Conservation (phyloP, 2,797 vertebrate species). For the Propithecus deckenii region DNA sequence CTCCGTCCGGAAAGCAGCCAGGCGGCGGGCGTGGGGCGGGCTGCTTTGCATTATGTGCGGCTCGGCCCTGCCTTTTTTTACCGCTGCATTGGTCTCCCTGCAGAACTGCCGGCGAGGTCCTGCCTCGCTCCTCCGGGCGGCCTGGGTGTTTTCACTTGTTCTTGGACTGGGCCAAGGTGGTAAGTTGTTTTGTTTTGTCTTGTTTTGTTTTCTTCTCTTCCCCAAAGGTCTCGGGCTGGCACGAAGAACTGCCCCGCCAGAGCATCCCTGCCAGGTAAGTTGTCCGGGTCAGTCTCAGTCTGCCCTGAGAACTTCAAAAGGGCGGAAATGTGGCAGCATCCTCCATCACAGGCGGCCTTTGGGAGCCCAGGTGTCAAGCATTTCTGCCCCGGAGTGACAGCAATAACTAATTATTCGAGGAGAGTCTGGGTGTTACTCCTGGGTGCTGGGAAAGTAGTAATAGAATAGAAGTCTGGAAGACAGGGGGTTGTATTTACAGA, state of each 20-base stretch:
- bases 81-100: slow-evolving; percentile 79
- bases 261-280: slow-evolving; percentile 49
- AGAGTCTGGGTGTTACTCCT: background rate
- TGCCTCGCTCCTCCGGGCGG: slow-evolving; percentile 78
- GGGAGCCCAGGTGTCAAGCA: slow-evolving; percentile 50
- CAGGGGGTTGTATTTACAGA: background rate
- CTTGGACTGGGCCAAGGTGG: slow-evolving; percentile 85
- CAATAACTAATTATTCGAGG: background rate
- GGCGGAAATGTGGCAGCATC: background rate
- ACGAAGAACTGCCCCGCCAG: background rate
- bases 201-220: slow-evolving; percentile 24
- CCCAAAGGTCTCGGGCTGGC: slow-evolving; percentile 16
- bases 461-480: background rate
- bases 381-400: background rate
- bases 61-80: slow-evolving; percentile 80
- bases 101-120: slow-evolving; percentile 82
- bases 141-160: slow-evolving; percentile 82
- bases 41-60: slow-evolving; percentile 81
- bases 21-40: slow-evolving; percentile 49
- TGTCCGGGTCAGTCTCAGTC: background rate
- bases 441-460: background rate
- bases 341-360: background rate
- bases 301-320: background rate
- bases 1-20: slow-evolving; percentile 51
- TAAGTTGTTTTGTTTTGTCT: slow-evolving; percentile 80